Evolutionary conservation across 2,113 vertebrate species (phyloP), one percentile per base, ranked within the genome.

Genomic region (Pangasianodon gigas): DNA sequence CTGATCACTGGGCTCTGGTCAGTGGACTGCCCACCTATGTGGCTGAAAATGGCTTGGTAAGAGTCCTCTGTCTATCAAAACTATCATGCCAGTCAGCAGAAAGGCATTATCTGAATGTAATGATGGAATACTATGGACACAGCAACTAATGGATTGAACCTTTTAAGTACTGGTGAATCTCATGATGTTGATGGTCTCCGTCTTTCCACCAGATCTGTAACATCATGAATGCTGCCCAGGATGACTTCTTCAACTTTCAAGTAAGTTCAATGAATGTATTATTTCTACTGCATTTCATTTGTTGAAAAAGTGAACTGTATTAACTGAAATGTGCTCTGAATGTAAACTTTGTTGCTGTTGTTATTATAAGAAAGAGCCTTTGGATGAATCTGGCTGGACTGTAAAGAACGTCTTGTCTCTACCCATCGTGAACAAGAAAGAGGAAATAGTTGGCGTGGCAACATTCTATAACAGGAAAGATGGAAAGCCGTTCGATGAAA

Each of bases 401-500:
- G 95, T 99, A 92, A 98, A 97, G 96, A 99, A 99, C 0, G 97
- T 99, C 86, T 96, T 99, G 60, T 99, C 98, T 8, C 94, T 99
- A 97, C 98, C 98, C 82, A 98, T 99, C 37, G 98, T 99, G 91
- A 99, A 99, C 95, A 99, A 99, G 95, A 99, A 97, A 89, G 98
- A 99, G 92, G 98, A 99, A 95, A 99, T 99, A 1, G 97, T 99
- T 92, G 98, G 98, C 0, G 97, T 99, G 52, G 98, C 98, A 29
- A 99, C 98, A 0, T 99, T 99, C 94, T 99, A 98, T 93, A 99
- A 99, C 95, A 97, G 98, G 95, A 99, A 99, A 91, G 98, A 99
- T 10, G 98, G 98, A 90, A 99, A 99, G 92, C 98, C 98, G 0
- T 99, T 99, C 88, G 98, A 99, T 1, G 98, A 99, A 88, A 97